phyloP scores from a whole-genome alignment of 1,140 invertebrate species.

The Trichonephila inaurata region DNA sequence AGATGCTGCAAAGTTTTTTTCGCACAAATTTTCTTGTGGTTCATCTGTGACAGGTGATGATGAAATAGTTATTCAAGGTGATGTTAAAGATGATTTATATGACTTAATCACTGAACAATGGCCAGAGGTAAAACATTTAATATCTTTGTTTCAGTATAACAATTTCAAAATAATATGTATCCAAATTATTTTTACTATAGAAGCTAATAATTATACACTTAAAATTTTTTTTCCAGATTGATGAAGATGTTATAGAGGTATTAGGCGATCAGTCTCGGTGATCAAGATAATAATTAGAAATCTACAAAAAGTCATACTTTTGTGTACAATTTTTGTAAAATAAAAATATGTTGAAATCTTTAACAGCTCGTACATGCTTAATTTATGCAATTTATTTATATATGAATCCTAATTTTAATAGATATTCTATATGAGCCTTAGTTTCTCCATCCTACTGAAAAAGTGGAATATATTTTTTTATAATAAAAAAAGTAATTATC shows the following conservation, averaged over 20 bases:
- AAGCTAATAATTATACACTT: too few species aligned
- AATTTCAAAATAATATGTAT: neutral
- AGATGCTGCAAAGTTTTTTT: constrained; percentile 98
- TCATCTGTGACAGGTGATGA: constrained; percentile 99
- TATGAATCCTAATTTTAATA: too few species aligned
- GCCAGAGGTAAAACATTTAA: constrained; percentile 87
- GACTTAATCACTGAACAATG: constrained; percentile 99
- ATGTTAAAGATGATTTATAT: constrained; percentile 98
- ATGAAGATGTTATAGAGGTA: constrained; percentile 84
- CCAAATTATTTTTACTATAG: too few species aligned
- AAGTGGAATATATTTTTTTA: too few species aligned
- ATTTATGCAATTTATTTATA: too few species aligned
- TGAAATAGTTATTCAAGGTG: constrained; percentile 99
- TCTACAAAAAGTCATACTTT: constrained; percentile 50
- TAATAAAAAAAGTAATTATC: too few species aligned
- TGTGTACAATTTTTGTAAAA: constrained; percentile 66
- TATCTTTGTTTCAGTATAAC: neutral
- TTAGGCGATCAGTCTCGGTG: constrained; percentile 83
- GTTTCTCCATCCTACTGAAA: too few species aligned
- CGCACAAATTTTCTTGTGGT: constrained; percentile 98
- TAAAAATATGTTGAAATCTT: constrained; percentile 5
- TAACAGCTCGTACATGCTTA: too few species aligned
- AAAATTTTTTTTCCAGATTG: constrained; percentile 81
- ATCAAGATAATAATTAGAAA: constrained; percentile 69
- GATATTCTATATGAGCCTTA: too few species aligned